phyloP scores from a whole-genome alignment of 2,113 vertebrate genomes.

The Sinocyclocheilus anshuiensis region DNA sequence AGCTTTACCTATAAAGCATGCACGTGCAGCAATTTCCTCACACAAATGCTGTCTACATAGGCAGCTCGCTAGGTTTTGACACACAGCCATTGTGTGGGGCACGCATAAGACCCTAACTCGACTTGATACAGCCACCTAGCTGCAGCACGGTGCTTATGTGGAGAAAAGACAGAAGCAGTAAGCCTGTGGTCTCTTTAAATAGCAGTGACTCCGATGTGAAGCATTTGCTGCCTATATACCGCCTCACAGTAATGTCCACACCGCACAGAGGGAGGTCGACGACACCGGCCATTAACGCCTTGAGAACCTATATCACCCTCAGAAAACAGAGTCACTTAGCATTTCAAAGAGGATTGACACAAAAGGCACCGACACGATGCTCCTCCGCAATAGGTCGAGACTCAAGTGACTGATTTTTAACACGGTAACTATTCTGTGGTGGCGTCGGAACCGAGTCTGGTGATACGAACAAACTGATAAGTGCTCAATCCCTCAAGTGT shows the following conservation, averaged over 20 bases:
- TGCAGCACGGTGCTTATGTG: slow-evolving; percentile 65
- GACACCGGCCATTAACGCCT: slow-evolving; percentile 43
- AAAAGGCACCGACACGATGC: slow-evolving; percentile 33
- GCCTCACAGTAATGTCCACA: slow-evolving; percentile 75
- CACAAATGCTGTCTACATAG: not conserved
- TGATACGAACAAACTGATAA: not conserved
- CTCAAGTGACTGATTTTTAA: not conserved
- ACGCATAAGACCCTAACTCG: slow-evolving; percentile 59
- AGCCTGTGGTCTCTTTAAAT: slow-evolving; percentile 76
- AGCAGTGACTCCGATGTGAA: slow-evolving; percentile 71
- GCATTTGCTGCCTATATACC: slow-evolving; percentile 73
- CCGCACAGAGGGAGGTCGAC: slow-evolving; percentile 70
- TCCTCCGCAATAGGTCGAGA: not conserved
- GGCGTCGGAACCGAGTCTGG: not conserved
- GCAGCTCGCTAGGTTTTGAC: not conserved
- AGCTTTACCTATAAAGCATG: not conserved
- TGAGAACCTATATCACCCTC: slow-evolving; percentile 37
- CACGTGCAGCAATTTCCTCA: not conserved
- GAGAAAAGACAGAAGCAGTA: slow-evolving; percentile 38
- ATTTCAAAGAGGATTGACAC: slow-evolving; percentile 68
- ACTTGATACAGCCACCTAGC: slow-evolving; percentile 79
- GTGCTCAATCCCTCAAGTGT: not conserved
- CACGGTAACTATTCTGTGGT: not conserved
- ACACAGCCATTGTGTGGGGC: slow-evolving; percentile 27
- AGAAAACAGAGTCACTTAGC: slow-evolving; percentile 67